These are phyloP conservation scores for Ellobium chinense DNA, from an alignment of 2,888 invertebrate genomes.

Conservation along the genomic window DNA sequence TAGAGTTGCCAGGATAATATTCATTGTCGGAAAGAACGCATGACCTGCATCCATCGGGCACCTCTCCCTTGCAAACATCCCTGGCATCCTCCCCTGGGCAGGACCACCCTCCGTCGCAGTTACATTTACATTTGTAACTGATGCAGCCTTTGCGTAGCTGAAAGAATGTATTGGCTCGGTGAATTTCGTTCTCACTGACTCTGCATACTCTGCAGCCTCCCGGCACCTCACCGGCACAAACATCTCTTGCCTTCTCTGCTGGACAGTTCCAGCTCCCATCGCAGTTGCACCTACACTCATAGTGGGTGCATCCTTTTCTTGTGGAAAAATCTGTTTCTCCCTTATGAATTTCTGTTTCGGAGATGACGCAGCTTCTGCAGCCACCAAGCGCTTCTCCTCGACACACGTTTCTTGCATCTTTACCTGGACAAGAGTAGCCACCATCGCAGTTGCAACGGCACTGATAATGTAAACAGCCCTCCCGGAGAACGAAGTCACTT, in stretches of 20 bases:
- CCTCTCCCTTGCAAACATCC: constrained; percentile 55
- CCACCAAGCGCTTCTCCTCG: constrained; percentile 52
- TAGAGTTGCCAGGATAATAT: constrained; percentile 59
- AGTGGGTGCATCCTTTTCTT: constrained; percentile 65
- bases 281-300: constrained; percentile 66
- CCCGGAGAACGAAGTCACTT: constrained; percentile 48
- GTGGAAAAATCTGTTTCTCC: constrained; percentile 64
- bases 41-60: constrained; percentile 55
- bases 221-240: constrained; percentile 53
- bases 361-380: constrained; percentile 53
- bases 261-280: constrained; percentile 70
- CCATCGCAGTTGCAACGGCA: constrained; percentile 73
- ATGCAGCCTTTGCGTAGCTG: constrained; percentile 64
- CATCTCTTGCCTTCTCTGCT: constrained; percentile 59
- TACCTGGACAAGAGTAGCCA: constrained; percentile 59
- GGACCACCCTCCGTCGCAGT: constrained; percentile 70
- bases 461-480: constrained; percentile 53
- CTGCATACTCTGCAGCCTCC: constrained; percentile 60
- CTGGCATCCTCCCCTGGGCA: constrained; percentile 65
- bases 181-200: constrained; percentile 53
- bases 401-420: constrained; percentile 52
- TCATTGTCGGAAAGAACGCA: constrained; percentile 59
- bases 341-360: constrained; percentile 50
- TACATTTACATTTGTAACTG: constrained; percentile 65
- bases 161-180: constrained; percentile 62